These are phyloP conservation scores for Tinea pellionella DNA, from an alignment of 2,888 invertebrate genomes.

Conservation along the genomic window DNA sequence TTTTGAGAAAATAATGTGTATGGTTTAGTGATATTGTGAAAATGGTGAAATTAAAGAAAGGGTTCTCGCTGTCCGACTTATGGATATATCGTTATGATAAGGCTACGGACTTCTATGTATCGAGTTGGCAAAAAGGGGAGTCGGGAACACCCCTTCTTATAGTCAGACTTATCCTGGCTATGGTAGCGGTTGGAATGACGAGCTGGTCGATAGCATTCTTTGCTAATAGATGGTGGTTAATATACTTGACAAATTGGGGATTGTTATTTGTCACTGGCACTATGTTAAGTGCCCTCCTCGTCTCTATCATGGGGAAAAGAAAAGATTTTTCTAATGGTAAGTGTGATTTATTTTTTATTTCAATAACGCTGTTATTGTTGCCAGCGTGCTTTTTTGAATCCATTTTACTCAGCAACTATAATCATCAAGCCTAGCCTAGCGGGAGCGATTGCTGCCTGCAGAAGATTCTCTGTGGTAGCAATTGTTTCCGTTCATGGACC, in stretches of 20 bases:
- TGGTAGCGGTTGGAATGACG: slow-evolving; percentile 33
- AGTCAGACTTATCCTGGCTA: slow-evolving; percentile 34
- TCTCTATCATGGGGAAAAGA: slow-evolving; percentile 30
- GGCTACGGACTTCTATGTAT: slow-evolving; percentile 49
- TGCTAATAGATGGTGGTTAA: slow-evolving; percentile 35
- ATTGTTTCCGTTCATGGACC: no score
- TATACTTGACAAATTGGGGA: slow-evolving; percentile 60
- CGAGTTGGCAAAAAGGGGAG: slow-evolving; percentile 58
- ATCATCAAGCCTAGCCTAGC: no score
- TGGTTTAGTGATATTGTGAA: slow-evolving; percentile 19
- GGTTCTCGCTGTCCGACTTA: slow-evolving; percentile 35
- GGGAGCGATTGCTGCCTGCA: no score
- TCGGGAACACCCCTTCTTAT: slow-evolving; percentile 44
- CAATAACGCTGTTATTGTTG: no score
- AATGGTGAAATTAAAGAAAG: slow-evolving; percentile 57
- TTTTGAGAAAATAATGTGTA: neutral
- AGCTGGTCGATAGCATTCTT: slow-evolving; percentile 37
- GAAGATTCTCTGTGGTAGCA: no score
- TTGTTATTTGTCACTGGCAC: slow-evolving; percentile 35
- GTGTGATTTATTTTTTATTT: neutral
- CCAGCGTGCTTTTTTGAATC: no score
- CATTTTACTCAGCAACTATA: no score
- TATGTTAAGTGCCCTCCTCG: slow-evolving; percentile 33
- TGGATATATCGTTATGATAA: slow-evolving; percentile 50
- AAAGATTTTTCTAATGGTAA: slow-evolving; percentile 6